These are phyloP conservation scores for Nebria brevicollis DNA, from an alignment of 2,888 invertebrate genomes.

Conservation along the genomic window DNA sequence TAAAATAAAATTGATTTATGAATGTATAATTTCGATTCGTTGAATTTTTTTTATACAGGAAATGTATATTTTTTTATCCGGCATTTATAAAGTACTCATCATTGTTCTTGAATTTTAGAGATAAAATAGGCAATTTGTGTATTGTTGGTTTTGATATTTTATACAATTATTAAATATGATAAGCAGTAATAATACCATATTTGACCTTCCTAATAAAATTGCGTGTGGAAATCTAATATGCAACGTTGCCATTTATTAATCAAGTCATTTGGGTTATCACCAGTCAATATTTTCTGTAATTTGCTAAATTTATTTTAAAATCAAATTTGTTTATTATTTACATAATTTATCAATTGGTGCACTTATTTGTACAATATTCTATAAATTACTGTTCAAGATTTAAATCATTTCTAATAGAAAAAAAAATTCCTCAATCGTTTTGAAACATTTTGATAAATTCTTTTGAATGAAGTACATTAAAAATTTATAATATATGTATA, in stretches of 20 bases:
- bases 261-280: not conserved
- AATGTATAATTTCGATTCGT: not conserved
- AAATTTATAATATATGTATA: no score
- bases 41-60: not conserved
- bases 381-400: no score
- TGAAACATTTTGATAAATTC: no score
- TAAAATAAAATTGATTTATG: constrained; percentile 51
- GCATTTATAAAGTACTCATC: constrained; percentile 2
- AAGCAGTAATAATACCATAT: not conserved
- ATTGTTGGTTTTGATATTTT: not conserved
- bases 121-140: not conserved
- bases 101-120: not conserved
- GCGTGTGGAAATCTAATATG: not conserved
- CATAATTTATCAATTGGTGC: not conserved
- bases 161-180: not conserved
- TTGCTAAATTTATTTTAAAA: not conserved
- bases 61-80: not conserved
- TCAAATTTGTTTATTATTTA: not conserved
- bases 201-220: not conserved
- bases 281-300: not conserved
- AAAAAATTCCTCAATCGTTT: no score
- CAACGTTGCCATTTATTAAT: constrained; percentile 6
- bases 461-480: no score
- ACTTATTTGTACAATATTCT: no score
- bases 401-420: no score